These are phyloP conservation scores for Mionectes macconnelli DNA, from an alignment of 2,113 vertebrate species.

Conservation along the genomic window DNA sequence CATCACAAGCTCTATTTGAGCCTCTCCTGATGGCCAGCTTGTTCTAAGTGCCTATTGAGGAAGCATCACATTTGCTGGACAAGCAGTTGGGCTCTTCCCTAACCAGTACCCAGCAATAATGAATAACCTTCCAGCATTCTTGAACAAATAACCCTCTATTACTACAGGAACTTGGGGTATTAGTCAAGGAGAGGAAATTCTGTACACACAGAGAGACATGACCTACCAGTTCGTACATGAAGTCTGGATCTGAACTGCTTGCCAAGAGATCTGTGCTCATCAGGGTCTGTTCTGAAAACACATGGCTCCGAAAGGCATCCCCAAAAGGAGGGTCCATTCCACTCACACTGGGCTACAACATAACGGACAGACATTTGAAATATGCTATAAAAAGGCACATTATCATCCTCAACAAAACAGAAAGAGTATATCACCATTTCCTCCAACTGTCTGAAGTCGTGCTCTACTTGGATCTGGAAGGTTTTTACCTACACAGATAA, in stretches of 20 bases:
- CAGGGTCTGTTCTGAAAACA: constrained; percentile 95
- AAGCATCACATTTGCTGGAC: not conserved
- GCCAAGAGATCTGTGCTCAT: constrained; percentile 97
- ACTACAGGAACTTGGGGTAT: not conserved
- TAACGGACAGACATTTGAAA: not conserved
- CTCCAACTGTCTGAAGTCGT: not conserved
- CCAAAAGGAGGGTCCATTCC: constrained; percentile 99
- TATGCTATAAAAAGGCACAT: not conserved
- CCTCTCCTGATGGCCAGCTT: not conserved
- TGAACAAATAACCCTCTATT: not conserved
- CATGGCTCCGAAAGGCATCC: constrained; percentile 96
- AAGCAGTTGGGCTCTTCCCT: not conserved
- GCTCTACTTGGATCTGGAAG: not conserved
- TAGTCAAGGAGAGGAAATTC: not conserved
- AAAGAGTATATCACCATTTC: not conserved
- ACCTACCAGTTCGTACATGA: constrained; percentile 99
- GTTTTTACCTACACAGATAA: not conserved
- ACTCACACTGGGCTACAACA: constrained; percentile 90
- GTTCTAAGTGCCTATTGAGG: not conserved
- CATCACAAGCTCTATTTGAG: not conserved
- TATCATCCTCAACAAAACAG: not conserved
- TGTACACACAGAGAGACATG: not conserved
- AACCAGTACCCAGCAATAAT: not conserved
- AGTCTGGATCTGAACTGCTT: constrained; percentile 96
- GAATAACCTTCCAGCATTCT: not conserved